Evolutionary conservation across 2,113 vertebrate genomes (phyloP).

Genomic region (Sphyrna mokarran): DNA sequence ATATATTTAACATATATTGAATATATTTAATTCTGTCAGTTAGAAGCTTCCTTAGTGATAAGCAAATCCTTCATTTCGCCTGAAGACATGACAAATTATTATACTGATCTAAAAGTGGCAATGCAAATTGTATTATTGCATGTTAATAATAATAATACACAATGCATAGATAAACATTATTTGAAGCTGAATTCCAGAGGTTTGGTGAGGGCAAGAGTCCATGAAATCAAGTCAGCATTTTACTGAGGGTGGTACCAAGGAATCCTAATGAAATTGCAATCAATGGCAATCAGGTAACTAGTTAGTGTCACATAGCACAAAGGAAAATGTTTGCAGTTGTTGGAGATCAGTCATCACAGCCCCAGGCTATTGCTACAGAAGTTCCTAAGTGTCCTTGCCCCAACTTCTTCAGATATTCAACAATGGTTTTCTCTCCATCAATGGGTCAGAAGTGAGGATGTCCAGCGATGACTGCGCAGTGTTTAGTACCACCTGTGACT

Average conservation of each 20-base stretch:
- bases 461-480: no score
- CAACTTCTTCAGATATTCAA: background rate
- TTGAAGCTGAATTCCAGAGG: background rate
- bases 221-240: background rate
- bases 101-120: background rate
- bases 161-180: background rate
- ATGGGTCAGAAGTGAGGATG: no score
- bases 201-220: background rate
- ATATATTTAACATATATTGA: background rate
- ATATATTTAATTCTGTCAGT: background rate
- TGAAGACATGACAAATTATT: background rate
- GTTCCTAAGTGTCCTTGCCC: background rate
- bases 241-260: background rate
- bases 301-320: background rate
- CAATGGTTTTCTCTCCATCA: background rate
- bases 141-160: background rate
- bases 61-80: background rate
- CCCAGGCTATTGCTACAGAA: background rate
- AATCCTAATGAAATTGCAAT: background rate
- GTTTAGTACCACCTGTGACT: no score
- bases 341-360: background rate
- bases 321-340: background rate
- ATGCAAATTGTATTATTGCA: background rate
- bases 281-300: background rate
- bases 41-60: background rate